Base-by-base conservation (phyloP, 2,888 invertebrate species). In the Cyrtodaria siliqua region DNA sequence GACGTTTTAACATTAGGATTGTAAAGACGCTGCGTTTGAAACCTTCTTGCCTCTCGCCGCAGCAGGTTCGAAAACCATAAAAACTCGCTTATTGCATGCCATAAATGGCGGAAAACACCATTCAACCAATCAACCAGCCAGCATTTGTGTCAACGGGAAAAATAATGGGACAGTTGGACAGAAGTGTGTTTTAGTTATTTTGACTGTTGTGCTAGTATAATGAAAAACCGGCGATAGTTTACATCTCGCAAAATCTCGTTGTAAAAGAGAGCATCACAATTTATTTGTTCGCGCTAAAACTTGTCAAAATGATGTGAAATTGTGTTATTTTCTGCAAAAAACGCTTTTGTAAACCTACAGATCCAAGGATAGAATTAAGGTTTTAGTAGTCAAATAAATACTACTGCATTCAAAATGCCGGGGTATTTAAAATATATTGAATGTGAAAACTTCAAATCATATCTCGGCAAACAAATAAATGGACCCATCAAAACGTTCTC, bases 391-490 rank as follows among this genome's bases (percentile, higher is more conserved):
- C 44, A 16, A 44, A 4, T 18, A 6, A 16, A 6, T 3, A 23
- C 38, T 33, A 26, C 16, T 26, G 27, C 2, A 44, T 50, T n/a
- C 20, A 91, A 77, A 61, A 92, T 93, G 93, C 91, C 92, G 53
- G 97, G 97, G 57, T 96, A 96, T 92, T 94, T 99, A 62, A 96
- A 97, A 92, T 97, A 95, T 91, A 98, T 99, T 86, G 99, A 99
- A 94, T 96, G 99, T 91, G 99, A 99, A 91, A 99, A 99, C 94
- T 99, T 99, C 94, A 99, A 99, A 94, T 99, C 99, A 26, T 99
- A 99, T 93, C 96, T 96, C 86, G 99, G 99, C 2, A 96, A 96
- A 89, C 96, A 97, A 86, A 95, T 96, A 72, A 98, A 99, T 89
- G 99, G 99, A 12, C 98, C 99, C 23, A 94, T 99, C 90, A 97